Conservation (phyloP, 2,888 invertebrate genomes). For the Spodoptera picta region DNA sequence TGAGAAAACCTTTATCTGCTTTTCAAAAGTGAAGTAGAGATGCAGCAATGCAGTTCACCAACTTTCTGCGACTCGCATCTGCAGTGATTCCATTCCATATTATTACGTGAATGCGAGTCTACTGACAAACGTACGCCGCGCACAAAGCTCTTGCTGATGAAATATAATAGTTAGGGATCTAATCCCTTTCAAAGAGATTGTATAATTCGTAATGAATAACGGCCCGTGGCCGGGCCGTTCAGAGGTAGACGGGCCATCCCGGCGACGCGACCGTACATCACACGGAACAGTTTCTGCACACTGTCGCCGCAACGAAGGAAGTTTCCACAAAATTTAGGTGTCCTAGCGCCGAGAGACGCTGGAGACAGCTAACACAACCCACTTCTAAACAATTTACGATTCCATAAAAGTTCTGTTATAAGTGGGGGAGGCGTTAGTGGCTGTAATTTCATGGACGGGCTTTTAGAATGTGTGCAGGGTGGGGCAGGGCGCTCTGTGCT, state of each 20-base stretch:
- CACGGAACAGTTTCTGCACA: slow-evolving; percentile 38
- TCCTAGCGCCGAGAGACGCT: slow-evolving; percentile 51
- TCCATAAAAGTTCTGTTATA: slow-evolving; percentile 69
- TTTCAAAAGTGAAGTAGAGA: too few species aligned
- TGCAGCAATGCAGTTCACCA: too few species aligned
- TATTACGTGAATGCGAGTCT: too few species aligned
- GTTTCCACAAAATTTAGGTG: slow-evolving; percentile 55
- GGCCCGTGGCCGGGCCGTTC: neutral
- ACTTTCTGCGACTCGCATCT: too few species aligned
- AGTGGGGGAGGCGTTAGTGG: slow-evolving; percentile 63
- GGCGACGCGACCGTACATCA: slow-evolving; percentile 30
- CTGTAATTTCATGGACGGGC: slow-evolving; percentile 61
- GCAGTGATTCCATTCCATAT: too few species aligned
- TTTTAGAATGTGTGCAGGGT: slow-evolving; percentile 52
- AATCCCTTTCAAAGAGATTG: slow-evolving; percentile 2
- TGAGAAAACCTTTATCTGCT: too few species aligned
- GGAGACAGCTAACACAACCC: slow-evolving; percentile 59
- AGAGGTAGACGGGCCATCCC: slow-evolving; percentile 3
- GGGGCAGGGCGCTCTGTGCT: slow-evolving; percentile 25
- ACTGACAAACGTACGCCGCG: too few species aligned
- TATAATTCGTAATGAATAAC: slow-evolving; percentile 1
- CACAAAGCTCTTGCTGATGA: too few species aligned
- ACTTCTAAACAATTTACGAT: slow-evolving; percentile 70
- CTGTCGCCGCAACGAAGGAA: slow-evolving; percentile 54
- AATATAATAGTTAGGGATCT: too few species aligned